phyloP scores from a whole-genome alignment of 53 echinoderm and acorn worm genomes.

The Hippasteria phrygiana region DNA sequence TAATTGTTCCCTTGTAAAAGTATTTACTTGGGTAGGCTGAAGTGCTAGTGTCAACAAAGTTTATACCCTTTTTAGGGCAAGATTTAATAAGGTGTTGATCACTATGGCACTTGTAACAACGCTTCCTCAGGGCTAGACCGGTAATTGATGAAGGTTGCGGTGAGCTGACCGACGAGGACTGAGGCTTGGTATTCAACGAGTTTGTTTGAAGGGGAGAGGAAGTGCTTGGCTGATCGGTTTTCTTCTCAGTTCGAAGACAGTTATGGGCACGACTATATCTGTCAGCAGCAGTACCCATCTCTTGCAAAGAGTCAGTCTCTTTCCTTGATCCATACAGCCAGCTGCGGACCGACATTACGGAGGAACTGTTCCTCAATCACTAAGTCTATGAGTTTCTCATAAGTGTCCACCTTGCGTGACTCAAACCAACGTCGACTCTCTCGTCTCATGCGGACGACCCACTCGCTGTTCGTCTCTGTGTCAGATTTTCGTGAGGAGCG shows the following conservation, averaged over 20 bases:
- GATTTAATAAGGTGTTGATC: not conserved
- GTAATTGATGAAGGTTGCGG: constrained; percentile 14
- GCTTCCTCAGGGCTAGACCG: not conserved
- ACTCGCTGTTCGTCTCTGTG: not conserved
- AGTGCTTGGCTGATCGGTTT: not conserved
- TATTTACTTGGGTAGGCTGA: not conserved
- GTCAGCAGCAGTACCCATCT: not conserved
- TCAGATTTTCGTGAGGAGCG: constrained; percentile 1
- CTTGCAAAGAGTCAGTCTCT: not conserved
- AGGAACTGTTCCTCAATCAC: constrained; percentile 12
- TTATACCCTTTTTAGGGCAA: not conserved
- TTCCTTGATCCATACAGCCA: constrained; percentile 1
- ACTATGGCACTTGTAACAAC: constrained; percentile 20
- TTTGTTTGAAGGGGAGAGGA: not conserved
- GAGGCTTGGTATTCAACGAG: not conserved
- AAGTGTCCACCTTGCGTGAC: not conserved
- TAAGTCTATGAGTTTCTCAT: not conserved
- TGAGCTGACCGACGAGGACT: not conserved
- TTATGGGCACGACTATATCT: constrained; percentile 14
- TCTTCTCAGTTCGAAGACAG: not conserved
- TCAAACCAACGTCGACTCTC: not conserved
- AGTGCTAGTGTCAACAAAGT: not conserved
- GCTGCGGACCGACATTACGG: not conserved
- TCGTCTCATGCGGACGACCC: not conserved
- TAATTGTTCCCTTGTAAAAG: not conserved